A percentile compares a stretch with the other conserved stretches of the same genome.
Evolutionary conservation across 2,888 invertebrate species (phyloP).

Genomic region (Acronicta psi): DNA sequence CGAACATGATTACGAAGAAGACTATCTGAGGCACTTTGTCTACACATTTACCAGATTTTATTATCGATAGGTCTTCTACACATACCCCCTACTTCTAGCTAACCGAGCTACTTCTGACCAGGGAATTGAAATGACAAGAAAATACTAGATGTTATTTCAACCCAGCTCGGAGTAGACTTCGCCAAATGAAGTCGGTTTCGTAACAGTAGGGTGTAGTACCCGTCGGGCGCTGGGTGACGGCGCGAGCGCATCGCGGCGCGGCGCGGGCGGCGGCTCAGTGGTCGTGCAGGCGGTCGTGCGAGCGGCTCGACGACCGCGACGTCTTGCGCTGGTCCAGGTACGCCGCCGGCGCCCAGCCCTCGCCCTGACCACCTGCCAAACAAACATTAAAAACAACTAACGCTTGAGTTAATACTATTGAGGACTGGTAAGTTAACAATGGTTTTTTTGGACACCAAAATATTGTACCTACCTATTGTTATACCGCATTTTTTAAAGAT

Average conservation of each 20-base stretch:
- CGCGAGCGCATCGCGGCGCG: constrained; percentile 2
- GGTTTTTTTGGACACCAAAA: too few species aligned
- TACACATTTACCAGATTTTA: constrained; percentile 31
- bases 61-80: constrained; percentile 46
- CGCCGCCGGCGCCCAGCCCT: constrained; percentile 98
- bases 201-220: constrained; percentile 21
- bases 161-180: constrained; percentile 23
- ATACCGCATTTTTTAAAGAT: too few species aligned
- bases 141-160: constrained; percentile 16
- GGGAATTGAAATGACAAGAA: constrained; percentile 14
- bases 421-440: too few species aligned
- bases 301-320: constrained; percentile 92
- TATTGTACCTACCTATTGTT: too few species aligned
- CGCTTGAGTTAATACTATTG: too few species aligned
- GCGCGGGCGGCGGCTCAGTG: constrained; percentile 69
- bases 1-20: constrained; percentile 50
- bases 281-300: constrained; percentile 89
- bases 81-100: constrained; percentile 39
- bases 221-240: constrained; percentile 5
- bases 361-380: constrained; percentile 90
- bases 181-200: constrained; percentile 12
- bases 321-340: constrained; percentile 96
- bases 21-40: constrained; percentile 57
- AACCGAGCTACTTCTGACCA: constrained; percentile 24
- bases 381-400: not conserved